Base-by-base conservation (phyloP, 2,113 vertebrate genomes). In the Eidolon helvum region DNA sequence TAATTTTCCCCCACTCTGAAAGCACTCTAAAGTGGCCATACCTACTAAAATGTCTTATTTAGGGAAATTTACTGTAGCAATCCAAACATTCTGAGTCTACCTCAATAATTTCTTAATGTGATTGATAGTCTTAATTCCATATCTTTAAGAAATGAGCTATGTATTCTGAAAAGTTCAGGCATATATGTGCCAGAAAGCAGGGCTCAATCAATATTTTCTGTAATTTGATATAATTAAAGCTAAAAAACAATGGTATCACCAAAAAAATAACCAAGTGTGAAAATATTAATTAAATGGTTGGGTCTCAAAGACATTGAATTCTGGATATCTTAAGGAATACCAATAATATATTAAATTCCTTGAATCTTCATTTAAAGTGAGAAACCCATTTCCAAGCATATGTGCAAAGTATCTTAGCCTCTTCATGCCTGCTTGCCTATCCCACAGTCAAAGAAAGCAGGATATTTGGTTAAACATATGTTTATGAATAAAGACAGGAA, bases 381-480 rank as follows among this genome's bases (percentile, higher is more conserved):
- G 80, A 96, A 95, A 68, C 78, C 38, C 71, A 90, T 89, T 78
- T 68, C n/a, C n/a, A 78, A 80, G 72, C 83, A 94, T 91, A 88
- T 86, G 94, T 48, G 68, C 66, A 94, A 78, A 89, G 79, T 57
- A 69, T 79, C 95, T 97, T 84, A 91, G 87, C 84, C 94, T 97
- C 96, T 97, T 94, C 94, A 61, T 83, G 94, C 97, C 94, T 92
- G 65, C 71, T 40, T 75, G 90, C 48, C 94, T 89, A 48, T 68
- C 93, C 95, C 87, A 84, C 59, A 66, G 59, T 66, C 55, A 90
- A 61, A 89, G 71, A 90, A 94, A 87, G 85, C 79, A 90, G 80
- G 93, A 78, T 77, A 96, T 94, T 88, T 88, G 86, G 95, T 96
- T 82, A 94, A 95, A 85, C 95, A 83, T 96, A 94, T 96, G 97